A percentile compares a stretch with the other conserved stretches of the same genome.
phyloP scores from a whole-genome alignment of 2,797 vertebrate genomes.

The Siniperca undulata region DNA sequence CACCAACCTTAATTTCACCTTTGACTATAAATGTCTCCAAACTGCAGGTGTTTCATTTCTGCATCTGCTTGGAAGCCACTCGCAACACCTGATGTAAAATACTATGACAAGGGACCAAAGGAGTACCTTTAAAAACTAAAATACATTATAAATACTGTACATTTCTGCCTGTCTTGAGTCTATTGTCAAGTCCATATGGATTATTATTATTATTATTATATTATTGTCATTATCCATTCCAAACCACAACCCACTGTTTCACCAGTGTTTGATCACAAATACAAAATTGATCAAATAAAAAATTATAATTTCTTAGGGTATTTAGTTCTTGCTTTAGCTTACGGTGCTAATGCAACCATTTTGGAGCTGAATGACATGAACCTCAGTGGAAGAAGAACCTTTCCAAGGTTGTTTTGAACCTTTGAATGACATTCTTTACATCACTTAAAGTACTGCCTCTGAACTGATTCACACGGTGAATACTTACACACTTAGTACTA shows the following conservation, averaged over 20 bases:
- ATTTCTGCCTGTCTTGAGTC: background rate
- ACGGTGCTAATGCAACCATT: background rate
- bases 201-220: background rate
- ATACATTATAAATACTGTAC: background rate
- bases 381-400: background rate
- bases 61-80: background rate
- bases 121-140: background rate
- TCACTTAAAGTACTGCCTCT: background rate
- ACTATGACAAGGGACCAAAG: background rate
- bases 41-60: background rate
- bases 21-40: background rate
- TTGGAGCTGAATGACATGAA: background rate
- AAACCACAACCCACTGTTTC: background rate
- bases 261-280: slow-evolving; percentile 8
- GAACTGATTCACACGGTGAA: background rate
- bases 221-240: background rate
- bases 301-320: no score
- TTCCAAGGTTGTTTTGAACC: slow-evolving; percentile 10
- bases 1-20: background rate
- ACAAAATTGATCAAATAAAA: background rate
- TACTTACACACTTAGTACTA: background rate
- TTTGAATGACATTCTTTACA: slow-evolving; percentile 17
- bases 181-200: background rate
- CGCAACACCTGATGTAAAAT: background rate
- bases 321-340: background rate